These are phyloP conservation scores for Ianthella basta DNA, from an alignment of 37 sponge, comb jelly and placozoan species.

Conservation along the genomic window DNA sequence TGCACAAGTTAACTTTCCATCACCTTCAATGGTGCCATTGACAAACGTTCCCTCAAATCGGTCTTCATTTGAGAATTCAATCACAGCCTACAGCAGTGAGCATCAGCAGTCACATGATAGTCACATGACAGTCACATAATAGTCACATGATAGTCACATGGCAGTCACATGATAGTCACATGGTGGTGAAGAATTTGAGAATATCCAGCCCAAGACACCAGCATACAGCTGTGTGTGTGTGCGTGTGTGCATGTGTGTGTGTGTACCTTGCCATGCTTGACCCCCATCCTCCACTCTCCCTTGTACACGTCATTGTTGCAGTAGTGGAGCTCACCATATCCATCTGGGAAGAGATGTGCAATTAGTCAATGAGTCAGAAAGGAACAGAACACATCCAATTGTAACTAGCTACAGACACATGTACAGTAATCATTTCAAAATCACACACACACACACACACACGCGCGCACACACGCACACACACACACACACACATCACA, in stretches of 20 bases:
- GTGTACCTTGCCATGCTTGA: conserved; percentile 76
- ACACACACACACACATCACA: no score
- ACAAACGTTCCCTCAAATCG: conserved; percentile 79
- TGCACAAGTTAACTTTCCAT: conserved; percentile 58
- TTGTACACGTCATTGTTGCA: conserved; percentile 73
- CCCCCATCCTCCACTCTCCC: conserved; percentile 80
- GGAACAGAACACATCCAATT: neutral
- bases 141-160: no score
- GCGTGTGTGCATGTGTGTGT: neutral
- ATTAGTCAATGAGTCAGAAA: neutral
- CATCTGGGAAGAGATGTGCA: conserved; percentile 50
- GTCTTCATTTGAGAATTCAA: conserved; percentile 87
- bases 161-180: no score
- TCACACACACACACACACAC: no score
- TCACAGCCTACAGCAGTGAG: conserved; percentile 50
- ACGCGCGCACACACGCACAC: neutral
- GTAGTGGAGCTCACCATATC: conserved; percentile 75
- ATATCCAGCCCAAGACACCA: no score
- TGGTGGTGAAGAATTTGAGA: no score
- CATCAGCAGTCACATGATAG: neutral
- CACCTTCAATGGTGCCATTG: conserved; percentile 77
- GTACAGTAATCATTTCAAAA: no score
- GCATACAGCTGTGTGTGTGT: no score
- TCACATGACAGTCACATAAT: no score
- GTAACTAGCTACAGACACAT: neutral